phyloP scores from a whole-genome alignment of 2,113 vertebrate species.

The Emydura subglobosa region DNA sequence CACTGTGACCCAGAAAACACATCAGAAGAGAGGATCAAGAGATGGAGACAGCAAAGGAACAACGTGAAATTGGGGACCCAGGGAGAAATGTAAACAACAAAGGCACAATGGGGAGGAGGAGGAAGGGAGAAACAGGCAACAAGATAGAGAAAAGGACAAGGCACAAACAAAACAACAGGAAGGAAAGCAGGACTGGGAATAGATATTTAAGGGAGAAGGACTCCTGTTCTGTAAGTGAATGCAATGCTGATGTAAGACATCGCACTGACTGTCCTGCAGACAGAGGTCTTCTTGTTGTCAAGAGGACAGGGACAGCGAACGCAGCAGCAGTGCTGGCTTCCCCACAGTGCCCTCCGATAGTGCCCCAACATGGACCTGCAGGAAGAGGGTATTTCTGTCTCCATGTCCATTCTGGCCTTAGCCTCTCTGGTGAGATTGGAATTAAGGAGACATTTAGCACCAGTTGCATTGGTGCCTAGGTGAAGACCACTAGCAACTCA shows the following conservation, averaged over 20 bases:
- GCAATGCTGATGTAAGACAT: background rate
- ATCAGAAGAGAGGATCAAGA: slow-evolving; percentile 9
- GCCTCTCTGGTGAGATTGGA: background rate
- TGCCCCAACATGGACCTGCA: background rate
- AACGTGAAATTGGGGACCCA: background rate
- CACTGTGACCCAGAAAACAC: background rate
- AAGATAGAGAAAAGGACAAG: background rate
- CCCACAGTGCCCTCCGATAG: background rate
- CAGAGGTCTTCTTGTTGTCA: background rate
- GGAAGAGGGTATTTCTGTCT: background rate
- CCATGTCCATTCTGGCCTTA: background rate
- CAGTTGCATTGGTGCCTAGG: background rate
- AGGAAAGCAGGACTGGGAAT: background rate
- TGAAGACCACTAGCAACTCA: background rate
- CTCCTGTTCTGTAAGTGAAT: background rate
- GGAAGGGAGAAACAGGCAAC: background rate
- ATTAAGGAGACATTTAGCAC: background rate
- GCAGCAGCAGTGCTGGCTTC: background rate
- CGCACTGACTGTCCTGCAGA: background rate
- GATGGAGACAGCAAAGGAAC: background rate
- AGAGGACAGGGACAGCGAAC: background rate
- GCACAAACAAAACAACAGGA: background rate
- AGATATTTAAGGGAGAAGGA: background rate
- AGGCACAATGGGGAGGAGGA: background rate
- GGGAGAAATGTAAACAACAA: background rate